Percentiles rank a stretch among this genome's conserved stretches.
These are phyloP conservation scores for Pocillopora grandis DNA, from an alignment of 92 coral and sea anemone species.

Conservation along the genomic window DNA sequence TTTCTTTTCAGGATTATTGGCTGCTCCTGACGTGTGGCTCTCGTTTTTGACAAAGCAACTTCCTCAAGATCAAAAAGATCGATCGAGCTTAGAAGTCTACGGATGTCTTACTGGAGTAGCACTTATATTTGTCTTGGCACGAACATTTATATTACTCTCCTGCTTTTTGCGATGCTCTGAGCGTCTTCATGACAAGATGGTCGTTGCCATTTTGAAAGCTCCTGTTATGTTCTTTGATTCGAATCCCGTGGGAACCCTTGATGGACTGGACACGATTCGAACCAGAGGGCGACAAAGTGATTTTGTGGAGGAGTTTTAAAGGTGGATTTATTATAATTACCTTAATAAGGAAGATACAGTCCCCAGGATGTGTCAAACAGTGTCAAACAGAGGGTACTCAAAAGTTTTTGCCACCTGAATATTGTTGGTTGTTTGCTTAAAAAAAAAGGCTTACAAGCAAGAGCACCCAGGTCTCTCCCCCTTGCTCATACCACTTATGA, in stretches of 20 bases:
- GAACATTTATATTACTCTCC: neutral
- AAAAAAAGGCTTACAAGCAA: too few relatives aligned
- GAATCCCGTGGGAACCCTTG: neutral
- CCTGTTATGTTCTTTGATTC: constrained; percentile 11
- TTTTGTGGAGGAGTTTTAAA: too few relatives aligned
- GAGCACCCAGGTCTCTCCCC: too few relatives aligned
- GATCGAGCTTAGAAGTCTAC: neutral
- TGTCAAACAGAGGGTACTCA: too few relatives aligned
- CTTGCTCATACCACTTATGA: too few relatives aligned
- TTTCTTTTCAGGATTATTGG: neutral
- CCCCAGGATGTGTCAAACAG: too few relatives aligned
- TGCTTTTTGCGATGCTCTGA: neutral
- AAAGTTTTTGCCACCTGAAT: too few relatives aligned
- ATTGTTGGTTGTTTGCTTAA: too few relatives aligned
- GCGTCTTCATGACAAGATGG: constrained; percentile 25
- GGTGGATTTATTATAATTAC: too few relatives aligned
- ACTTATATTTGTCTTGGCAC: neutral
- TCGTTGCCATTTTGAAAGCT: constrained; percentile 8
- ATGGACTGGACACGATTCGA: too few relatives aligned
- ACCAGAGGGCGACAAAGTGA: too few relatives aligned
- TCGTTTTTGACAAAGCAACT: neutral
- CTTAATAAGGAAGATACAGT: too few relatives aligned
- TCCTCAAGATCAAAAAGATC: neutral
- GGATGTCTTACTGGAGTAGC: neutral
- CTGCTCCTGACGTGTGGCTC: constrained; percentile 15